Evolutionary conservation across 1,140 invertebrate genomes (phyloP).

Genomic region (Lordiphosa stackelbergi): DNA sequence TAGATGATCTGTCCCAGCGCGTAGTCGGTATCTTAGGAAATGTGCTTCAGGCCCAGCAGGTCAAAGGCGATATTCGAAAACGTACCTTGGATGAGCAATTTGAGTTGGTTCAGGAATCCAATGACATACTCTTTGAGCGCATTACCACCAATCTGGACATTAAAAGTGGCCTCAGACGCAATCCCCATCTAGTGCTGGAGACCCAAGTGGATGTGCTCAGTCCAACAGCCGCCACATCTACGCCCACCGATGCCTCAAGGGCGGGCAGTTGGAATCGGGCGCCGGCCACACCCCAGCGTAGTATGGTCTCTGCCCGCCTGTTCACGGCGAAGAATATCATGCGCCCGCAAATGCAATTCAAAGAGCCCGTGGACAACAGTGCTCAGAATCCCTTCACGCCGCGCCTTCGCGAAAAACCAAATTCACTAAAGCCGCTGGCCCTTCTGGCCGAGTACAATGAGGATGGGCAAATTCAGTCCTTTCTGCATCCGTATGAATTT

Average conservation of each 20-base stretch:
- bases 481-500: conserved; percentile 92
- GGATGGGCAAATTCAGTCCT: conserved; percentile 80
- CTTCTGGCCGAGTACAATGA: conserved; percentile 84
- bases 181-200: conserved; percentile 78
- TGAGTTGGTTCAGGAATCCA: conserved; percentile 85
- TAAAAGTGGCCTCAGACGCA: conserved; percentile 80
- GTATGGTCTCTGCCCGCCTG: conserved; percentile 74
- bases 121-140: conserved; percentile 89
- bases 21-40: conserved; percentile 79
- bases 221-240: neutral
- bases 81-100: conserved; percentile 84
- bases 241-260: conserved; percentile 22
- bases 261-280: conserved; percentile 74
- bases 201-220: conserved; percentile 77
- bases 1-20: conserved; percentile 80
- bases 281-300: conserved; percentile 21
- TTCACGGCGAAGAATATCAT: conserved; percentile 86
- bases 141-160: conserved; percentile 86
- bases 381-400: conserved; percentile 87
- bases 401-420: conserved; percentile 91
- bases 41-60: conserved; percentile 81
- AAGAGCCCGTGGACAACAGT: conserved; percentile 91
- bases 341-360: conserved; percentile 90
- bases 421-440: conserved; percentile 89
- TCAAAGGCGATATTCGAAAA: conserved; percentile 80